These are phyloP conservation scores for Tinea trinotella DNA, from an alignment of 2,888 invertebrate species.

Conservation along the genomic window DNA sequence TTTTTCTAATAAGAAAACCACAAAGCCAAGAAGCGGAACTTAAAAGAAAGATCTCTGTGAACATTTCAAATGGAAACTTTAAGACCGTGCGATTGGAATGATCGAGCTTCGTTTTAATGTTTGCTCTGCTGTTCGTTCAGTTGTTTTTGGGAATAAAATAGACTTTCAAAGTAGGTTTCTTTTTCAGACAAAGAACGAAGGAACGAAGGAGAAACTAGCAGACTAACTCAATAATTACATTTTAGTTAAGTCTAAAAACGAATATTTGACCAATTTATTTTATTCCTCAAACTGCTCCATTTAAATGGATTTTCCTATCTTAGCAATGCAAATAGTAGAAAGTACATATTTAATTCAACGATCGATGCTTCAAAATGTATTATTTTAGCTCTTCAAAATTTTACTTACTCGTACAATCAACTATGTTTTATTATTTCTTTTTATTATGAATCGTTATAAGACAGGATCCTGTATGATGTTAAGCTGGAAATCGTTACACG, in stretches of 20 bases:
- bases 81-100: slow-evolving; percentile 39
- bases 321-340: background rate
- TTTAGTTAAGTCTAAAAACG: background rate
- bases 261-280: background rate
- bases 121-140: slow-evolving; percentile 27
- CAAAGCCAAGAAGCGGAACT: slow-evolving; percentile 51
- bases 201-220: background rate
- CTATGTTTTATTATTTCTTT: too few relatives aligned
- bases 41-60: slow-evolving; percentile 50
- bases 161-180: background rate
- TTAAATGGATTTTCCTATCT: background rate
- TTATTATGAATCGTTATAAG: too few relatives aligned
- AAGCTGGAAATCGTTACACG: too few relatives aligned
- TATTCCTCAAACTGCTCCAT: background rate
- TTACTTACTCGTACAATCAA: too few relatives aligned
- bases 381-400: too few relatives aligned
- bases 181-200: background rate
- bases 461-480: too few relatives aligned
- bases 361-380: too few relatives aligned
- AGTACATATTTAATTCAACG: background rate
- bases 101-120: slow-evolving; percentile 37
- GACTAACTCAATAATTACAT: background rate
- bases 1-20: slow-evolving; percentile 35
- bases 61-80: slow-evolving; percentile 51
- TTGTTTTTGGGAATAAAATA: slow-evolving; percentile 3